Evolutionary conservation across 92 coral and sea anemone species (phyloP).

Genomic region (Scolanthus callimorphus): DNA sequence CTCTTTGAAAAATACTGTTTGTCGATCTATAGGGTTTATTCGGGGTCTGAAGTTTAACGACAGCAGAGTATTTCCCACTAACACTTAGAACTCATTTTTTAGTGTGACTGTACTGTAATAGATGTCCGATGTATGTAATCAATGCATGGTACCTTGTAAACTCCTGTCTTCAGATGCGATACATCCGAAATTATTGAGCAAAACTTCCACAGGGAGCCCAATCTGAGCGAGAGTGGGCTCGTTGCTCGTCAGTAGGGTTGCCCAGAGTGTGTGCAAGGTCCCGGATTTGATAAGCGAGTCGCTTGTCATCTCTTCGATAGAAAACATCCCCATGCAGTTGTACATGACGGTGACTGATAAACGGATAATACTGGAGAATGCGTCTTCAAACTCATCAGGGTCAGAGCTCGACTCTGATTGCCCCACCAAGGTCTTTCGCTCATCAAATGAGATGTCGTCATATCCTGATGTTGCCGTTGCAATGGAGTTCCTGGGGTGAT

Average conservation of each 20-base stretch:
- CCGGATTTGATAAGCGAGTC: conserved; percentile 70
- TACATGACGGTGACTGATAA: conserved; percentile 77
- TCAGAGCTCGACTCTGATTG: conserved; percentile 50
- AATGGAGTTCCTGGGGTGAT: too few species aligned
- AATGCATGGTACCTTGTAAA: conserved; percentile 71
- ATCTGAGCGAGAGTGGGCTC: conserved; percentile 65
- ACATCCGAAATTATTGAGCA: conserved; percentile 68
- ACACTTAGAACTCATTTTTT: too few species aligned
- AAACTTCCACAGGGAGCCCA: conserved; percentile 74
- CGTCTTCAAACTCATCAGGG: conserved; percentile 87
- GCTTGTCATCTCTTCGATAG: conserved; percentile 54
- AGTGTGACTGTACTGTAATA: too few species aligned
- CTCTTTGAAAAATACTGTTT: too few species aligned
- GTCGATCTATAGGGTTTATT: too few species aligned
- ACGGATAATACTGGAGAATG: conserved; percentile 67
- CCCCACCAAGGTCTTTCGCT: conserved; percentile 16
- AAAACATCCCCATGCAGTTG: conserved; percentile 71
- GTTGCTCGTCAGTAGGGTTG: conserved; percentile 72
- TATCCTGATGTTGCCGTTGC: conserved; percentile 2
- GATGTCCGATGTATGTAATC: too few species aligned
- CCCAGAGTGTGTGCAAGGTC: conserved; percentile 78
- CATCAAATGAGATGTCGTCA: conserved; percentile 18
- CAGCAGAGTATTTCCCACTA: too few species aligned
- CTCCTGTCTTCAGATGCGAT: conserved; percentile 45
- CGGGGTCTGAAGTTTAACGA: too few species aligned